phyloP scores from a whole-genome alignment of 2,888 invertebrate genomes.

The Carterocephalus palaemon region DNA sequence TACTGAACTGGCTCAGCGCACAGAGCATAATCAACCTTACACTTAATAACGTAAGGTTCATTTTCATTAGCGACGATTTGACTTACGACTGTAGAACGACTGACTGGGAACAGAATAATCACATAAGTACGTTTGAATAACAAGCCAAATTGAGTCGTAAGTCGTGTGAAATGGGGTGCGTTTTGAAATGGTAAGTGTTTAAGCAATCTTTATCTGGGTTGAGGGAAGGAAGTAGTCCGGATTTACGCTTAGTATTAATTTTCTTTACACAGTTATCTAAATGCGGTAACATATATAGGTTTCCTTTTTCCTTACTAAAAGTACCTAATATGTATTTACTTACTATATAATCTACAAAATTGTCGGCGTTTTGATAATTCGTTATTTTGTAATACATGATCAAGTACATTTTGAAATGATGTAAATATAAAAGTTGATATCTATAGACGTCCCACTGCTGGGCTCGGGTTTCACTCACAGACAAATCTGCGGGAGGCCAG shows the following conservation, averaged over 20 bases:
- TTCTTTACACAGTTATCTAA: constrained; percentile 13
- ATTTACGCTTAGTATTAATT: constrained; percentile 19
- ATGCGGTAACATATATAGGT: constrained; percentile 1
- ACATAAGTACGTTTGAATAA: constrained; percentile 5
- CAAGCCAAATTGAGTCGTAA: constrained; percentile 15
- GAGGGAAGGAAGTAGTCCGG: constrained; percentile 11
- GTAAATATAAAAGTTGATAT: too few relatives aligned
- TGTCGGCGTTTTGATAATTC: too few relatives aligned
- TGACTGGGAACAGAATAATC: constrained; percentile 8
- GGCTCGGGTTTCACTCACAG: too few relatives aligned
- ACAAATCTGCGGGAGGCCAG: too few relatives aligned
- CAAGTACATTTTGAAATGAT: too few relatives aligned
- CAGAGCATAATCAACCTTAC: constrained; percentile 5
- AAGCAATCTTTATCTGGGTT: constrained; percentile 17
- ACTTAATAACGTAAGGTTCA: background rate
- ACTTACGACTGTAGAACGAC: constrained; percentile 3
- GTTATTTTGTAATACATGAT: too few relatives aligned
- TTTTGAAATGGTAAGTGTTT: constrained; percentile 5
- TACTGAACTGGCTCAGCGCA: background rate
- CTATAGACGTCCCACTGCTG: too few relatives aligned
- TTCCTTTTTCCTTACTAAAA: too few relatives aligned
- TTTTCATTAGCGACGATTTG: background rate
- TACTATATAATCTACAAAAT: too few relatives aligned
- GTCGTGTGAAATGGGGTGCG: background rate
- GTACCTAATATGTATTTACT: too few relatives aligned